Evolutionary conservation across 2,888 invertebrate genomes (phyloP), one percentile per base, ranked within the genome.

Genomic region (Harpalus rufipes): DNA sequence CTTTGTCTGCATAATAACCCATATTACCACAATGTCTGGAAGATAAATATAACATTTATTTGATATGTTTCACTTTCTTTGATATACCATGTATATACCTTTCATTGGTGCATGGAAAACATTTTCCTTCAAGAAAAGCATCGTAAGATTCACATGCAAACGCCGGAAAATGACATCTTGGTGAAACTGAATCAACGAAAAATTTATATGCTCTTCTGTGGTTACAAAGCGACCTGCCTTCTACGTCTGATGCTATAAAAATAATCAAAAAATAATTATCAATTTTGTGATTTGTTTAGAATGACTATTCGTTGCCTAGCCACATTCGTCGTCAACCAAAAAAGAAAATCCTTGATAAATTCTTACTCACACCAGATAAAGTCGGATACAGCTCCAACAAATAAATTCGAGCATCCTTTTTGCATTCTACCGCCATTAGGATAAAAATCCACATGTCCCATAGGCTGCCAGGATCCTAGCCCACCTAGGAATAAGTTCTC

Each of bases 351-450:
- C n/a, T n/a, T n/a, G n/a, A n/a, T n/a, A n/a, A n/a, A n/a, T 5
- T 32, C 32, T 6, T 32, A 92, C 95, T 93, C 92, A 96, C 95
- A 96, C 94, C 97, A 95, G 89, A 97, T 95, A 85, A 97, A 95
- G 90, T 97, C 97, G 0, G 96, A 96, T 12, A 97, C 96, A 0
- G 97, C 97, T 0, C 97, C 97, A 0, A 98, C 95, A 90, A 98
- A 97, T 88, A 98, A 93, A 91, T 97, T 97, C 78, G 96, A 96
- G 89, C 98, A 98, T 0, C 98, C 98, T 87, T 96, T 97, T 90
- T 98, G 97, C 91, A 97, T 97, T 65, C 97, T 93, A 0, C 98
- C 98, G 0, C 98, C 98, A 88, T 98, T 98, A 0, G 97, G 97
- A 90, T 97, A 97, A 89, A 96, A 97, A 90, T 97, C 97, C 0